Evolutionary conservation across 2,113 vertebrate genomes (phyloP).

Genomic region (Rhadina sibilatrix): DNA sequence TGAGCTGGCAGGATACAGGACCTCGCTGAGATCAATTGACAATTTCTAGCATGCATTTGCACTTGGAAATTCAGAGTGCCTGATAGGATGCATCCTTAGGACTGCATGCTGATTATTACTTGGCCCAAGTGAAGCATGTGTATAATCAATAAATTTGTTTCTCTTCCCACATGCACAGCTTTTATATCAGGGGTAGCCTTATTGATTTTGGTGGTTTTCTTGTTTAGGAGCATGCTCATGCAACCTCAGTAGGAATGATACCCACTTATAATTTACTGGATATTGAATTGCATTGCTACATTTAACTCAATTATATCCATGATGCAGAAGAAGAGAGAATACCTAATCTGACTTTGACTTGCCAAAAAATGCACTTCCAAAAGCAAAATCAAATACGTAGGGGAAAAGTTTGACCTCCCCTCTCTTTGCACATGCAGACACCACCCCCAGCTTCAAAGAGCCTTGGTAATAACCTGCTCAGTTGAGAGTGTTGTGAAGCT

Average conservation of each 20-base stretch:
- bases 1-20: not conserved
- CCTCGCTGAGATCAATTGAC: not conserved
- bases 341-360: not conserved
- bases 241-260: not conserved
- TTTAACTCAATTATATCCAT: not conserved
- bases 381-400: not conserved
- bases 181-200: not conserved
- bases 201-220: constrained; percentile 10
- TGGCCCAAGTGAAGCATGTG: not conserved
- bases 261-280: not conserved
- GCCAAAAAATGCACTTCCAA: rapidly evolving
- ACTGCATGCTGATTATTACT: not conserved
- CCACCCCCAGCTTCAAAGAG: not conserved
- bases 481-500: not conserved
- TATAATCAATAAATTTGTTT: constrained; percentile 3
- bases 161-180: not conserved
- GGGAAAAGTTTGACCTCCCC: not conserved
- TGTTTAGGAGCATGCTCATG: not conserved
- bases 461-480: not conserved
- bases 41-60: not conserved
- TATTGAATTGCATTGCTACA: not conserved
- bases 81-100: not conserved
- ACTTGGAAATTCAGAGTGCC: not conserved
- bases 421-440: rapidly evolving
- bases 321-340: not conserved